Evolutionary conservation across 2,888 invertebrate genomes (phyloP).

Genomic region (Heterodera filipjevi): DNA sequence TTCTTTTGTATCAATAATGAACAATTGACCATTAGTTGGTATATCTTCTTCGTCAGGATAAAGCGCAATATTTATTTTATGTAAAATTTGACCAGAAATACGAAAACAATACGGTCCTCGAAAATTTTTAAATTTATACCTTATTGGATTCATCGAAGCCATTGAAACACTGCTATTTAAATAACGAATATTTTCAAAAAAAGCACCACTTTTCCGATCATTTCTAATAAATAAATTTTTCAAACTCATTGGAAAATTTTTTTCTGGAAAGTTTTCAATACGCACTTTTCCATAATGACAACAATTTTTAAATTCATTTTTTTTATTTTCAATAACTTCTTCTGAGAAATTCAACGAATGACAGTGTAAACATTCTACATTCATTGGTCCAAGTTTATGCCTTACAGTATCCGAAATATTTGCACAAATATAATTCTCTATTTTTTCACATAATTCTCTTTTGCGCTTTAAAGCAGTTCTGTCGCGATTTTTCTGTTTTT

Average conservation of each 20-base stretch:
- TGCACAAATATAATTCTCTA: too few relatives aligned
- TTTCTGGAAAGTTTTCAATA: neutral
- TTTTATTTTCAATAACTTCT: neutral
- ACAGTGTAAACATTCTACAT: neutral
- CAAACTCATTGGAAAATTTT: neutral
- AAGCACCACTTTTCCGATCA: neutral
- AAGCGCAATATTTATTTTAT: constrained; percentile 12
- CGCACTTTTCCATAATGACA: neutral
- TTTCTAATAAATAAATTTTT: neutral
- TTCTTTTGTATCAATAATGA: neutral
- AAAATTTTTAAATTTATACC: neutral
- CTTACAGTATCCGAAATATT: neutral
- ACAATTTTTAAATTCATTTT: neutral
- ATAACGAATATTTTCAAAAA: constrained; percentile 3
- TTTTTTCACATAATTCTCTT: neutral
- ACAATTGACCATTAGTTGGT: neutral
- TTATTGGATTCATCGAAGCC: neutral
- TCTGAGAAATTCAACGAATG: neutral
- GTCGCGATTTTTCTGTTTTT: neutral
- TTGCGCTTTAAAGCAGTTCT: neutral
- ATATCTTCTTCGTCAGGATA: neutral
- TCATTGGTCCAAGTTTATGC: constrained; percentile 4
- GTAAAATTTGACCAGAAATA: constrained; percentile 9
- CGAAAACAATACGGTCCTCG: neutral
- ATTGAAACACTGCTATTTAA: neutral